Percentiles rank a stretch among this genome's conserved stretches.
Conservation (phyloP, 2,113 vertebrate genomes). For the Aix galericulata region DNA sequence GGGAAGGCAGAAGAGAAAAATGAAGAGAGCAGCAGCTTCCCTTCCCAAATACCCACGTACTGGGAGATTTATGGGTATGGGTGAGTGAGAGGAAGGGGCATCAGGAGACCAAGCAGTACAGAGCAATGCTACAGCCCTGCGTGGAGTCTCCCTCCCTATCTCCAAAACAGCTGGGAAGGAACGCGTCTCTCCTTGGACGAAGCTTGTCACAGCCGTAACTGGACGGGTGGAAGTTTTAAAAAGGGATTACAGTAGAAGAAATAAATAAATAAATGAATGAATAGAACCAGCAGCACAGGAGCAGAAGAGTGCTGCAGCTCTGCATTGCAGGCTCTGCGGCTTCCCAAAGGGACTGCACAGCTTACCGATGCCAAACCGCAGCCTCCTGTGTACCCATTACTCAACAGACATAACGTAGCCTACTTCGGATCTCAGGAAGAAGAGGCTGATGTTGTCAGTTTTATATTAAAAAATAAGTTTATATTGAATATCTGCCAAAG, state of each 20-base stretch:
- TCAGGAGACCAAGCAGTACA: neutral
- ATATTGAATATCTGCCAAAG: neutral
- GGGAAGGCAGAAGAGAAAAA: neutral
- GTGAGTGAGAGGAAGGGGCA: neutral
- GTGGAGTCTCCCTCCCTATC: neutral
- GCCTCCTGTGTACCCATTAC: neutral
- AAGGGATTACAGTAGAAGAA: neutral
- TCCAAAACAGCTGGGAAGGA: neutral
- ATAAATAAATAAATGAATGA: neutral
- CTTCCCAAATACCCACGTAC: neutral
- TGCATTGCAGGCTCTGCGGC: conserved; percentile 41
- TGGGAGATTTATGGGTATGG: neutral
- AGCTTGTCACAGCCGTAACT: neutral
- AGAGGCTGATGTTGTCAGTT: neutral
- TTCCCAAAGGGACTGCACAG: neutral
- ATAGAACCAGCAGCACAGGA: neutral
- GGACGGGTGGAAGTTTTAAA: neutral
- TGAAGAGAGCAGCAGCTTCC: neutral
- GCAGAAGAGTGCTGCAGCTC: neutral
- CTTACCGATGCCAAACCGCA: neutral
- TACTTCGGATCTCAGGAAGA: neutral
- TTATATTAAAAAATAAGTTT: neutral
- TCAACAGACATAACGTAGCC: neutral
- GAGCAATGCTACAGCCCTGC: neutral
- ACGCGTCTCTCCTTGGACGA: neutral